Conservation (phyloP, 2,113 vertebrate genomes). For the Lepidothrix coronata region DNA sequence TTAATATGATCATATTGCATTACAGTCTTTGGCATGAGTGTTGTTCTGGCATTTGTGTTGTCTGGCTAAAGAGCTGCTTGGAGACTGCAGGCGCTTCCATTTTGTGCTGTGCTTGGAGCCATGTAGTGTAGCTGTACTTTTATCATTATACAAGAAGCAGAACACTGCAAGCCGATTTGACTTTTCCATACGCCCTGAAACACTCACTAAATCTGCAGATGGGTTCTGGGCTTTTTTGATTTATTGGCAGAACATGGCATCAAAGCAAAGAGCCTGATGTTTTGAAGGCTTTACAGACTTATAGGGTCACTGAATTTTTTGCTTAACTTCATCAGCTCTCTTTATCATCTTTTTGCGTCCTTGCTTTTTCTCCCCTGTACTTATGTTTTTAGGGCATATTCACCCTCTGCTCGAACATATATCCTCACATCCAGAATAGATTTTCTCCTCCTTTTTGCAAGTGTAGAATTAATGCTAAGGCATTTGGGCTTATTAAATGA, state of each 20-base stretch:
- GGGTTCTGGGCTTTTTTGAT: neutral
- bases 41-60: constrained; percentile 2
- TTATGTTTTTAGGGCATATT: neutral
- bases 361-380: neutral
- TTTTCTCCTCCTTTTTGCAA: neutral
- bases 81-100: neutral
- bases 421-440: constrained; percentile 5
- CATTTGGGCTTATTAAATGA: neutral
- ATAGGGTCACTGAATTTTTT: constrained; percentile 4
- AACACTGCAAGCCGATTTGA: neutral
- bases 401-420: neutral
- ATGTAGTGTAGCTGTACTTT: neutral
- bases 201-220: neutral
- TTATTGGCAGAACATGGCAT: neutral
- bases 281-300: neutral
- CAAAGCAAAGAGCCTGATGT: neutral
- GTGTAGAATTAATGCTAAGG: constrained; percentile 34
- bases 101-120: constrained; percentile 19
- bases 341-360: neutral
- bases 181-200: constrained; percentile 4
- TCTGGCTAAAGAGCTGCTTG: neutral
- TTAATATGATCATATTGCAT: neutral
- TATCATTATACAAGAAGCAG: neutral
- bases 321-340: neutral
- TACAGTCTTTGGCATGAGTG: neutral